Conservation (phyloP, 2,888 invertebrate genomes). For the Tribolium freemani region DNA sequence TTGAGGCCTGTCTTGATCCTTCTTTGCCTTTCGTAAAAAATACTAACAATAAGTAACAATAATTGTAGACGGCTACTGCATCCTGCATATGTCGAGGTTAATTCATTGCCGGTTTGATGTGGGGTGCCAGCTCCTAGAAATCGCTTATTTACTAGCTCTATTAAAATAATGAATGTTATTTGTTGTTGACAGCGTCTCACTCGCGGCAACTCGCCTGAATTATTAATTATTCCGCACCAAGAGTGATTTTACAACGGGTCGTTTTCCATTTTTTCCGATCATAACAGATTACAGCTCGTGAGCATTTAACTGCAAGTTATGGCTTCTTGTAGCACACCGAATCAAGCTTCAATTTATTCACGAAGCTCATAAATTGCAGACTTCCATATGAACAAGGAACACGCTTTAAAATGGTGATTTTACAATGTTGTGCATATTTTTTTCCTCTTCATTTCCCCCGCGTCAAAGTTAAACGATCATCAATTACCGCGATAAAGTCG, state of each 20-base stretch:
- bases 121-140: background rate
- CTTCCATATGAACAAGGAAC: conserved; percentile 7
- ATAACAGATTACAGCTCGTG: conserved; percentile 3
- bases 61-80: background rate
- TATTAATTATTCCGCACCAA: conserved; percentile 25
- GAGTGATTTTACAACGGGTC: background rate
- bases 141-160: conserved; percentile 1
- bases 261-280: background rate
- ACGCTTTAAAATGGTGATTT: conserved; percentile 10
- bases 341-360: conserved; percentile 23
- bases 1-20: too few species aligned
- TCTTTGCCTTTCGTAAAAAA: too few species aligned
- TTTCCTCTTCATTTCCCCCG: conserved; percentile 2
- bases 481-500: conserved; percentile 16
- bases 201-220: background rate
- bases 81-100: background rate
- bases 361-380: conserved; percentile 21
- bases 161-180: conserved; percentile 24
- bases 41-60: too few species aligned
- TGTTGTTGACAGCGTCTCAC: conserved; percentile 17
- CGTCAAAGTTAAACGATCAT: conserved; percentile 8
- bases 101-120: conserved; percentile 4
- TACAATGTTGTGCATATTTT: conserved; percentile 5
- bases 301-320: conserved; percentile 25
- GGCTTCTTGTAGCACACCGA: conserved; percentile 2